Percentiles rank a stretch among this genome's conserved stretches.
Evolutionary conservation across 2,797 vertebrate species (phyloP).

Genomic region (Premnoplex brunnescens): DNA sequence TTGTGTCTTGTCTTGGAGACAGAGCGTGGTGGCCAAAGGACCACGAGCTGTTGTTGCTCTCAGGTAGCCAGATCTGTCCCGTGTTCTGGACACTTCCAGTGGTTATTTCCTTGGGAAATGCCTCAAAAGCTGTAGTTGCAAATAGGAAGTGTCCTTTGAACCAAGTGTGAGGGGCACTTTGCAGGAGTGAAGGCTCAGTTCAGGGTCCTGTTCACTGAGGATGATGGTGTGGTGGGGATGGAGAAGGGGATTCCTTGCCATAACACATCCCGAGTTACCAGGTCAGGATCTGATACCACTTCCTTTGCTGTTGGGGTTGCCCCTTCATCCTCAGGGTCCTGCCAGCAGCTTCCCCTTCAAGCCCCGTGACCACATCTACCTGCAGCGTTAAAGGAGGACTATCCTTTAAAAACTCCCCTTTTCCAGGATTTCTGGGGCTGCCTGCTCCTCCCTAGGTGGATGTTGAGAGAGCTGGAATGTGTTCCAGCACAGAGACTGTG

Average conservation of each 20-base stretch:
- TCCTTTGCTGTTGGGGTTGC: background rate
- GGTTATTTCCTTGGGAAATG: background rate
- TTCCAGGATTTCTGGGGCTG: background rate
- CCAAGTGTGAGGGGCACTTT: fast-evolving
- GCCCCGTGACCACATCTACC: background rate
- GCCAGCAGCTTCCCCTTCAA: background rate
- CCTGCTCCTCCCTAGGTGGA: background rate
- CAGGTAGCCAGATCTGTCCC: background rate
- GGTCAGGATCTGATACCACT: background rate
- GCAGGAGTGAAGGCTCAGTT: slow-evolving; percentile 37
- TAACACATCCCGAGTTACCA: background rate
- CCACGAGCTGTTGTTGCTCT: background rate
- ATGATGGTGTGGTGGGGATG: background rate
- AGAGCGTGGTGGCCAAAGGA: background rate
- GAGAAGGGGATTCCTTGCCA: background rate
- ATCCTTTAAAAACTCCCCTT: background rate
- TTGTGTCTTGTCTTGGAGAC: background rate
- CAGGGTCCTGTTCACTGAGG: background rate
- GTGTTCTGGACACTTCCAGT: background rate
- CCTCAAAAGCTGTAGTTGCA: background rate
- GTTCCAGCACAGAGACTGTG: background rate
- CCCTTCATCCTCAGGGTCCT: background rate
- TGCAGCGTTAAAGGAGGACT: slow-evolving; percentile 34
- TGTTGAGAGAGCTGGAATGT: background rate
- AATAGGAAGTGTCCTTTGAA: background rate